Evolutionary conservation across 2,113 vertebrate genomes (phyloP), one percentile per base, ranked within the genome.

Genomic region (Tetraodon nigroviridis): DNA sequence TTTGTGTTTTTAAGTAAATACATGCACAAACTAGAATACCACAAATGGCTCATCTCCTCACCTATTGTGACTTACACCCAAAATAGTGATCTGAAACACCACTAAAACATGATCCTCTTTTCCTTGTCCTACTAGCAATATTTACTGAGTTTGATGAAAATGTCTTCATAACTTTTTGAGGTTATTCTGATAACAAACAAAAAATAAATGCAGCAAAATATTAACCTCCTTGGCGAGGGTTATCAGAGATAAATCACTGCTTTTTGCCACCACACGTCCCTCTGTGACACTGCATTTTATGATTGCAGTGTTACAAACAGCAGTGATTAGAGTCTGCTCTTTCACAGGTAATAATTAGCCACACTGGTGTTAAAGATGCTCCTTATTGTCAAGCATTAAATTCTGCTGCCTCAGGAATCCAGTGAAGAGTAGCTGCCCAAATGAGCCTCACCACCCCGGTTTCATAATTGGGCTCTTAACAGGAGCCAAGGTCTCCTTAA

Each of bases 401-500:
- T 84, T 83, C 59, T 85, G 85, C 84, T 75, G 82, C 69, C 71
- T 84, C 82, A 86, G 84, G 81, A 84, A 84, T 85, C 67, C 60
- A 59, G 69, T 78, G 74, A 77, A 86, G 73, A 74, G 77, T 72
- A 67, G 73, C 75, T 56, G 69, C 78, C 84, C 64, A 86, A 85
- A 84, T 86, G 71, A 86, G 66, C 71, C 67, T 76, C 76, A 61
- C 67, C 79, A 21, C 15, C 67, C 61, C 75, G 57, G 75, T 76
- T 58, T 67, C 82, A 83, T 90, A 89, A 88, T 90, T 89, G 81
- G 85, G 79, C 68, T 68, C 70, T 71, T 87, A 89, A 88, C 71
- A 67, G 81, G 53, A 72, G 72, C 53, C 1, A 61, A 73, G 76
- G 71, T 76, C 74, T 76, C 75, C 85, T 81, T 91, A 90, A 91